Base-by-base conservation (phyloP, 2,113 vertebrate species). In the Gopherus flavomarginatus region DNA sequence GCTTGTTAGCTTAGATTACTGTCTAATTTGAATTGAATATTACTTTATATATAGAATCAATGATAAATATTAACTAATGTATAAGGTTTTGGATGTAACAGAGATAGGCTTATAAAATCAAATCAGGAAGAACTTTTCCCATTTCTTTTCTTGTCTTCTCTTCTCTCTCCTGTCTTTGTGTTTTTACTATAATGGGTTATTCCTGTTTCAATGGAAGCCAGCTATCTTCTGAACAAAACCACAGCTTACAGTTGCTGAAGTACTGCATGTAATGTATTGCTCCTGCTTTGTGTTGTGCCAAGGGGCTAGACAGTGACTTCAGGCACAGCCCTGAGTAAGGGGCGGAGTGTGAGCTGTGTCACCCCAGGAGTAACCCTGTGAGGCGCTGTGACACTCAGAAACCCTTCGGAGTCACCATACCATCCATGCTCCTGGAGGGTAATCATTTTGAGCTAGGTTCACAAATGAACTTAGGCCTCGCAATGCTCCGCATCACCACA, bases 1-100 rank as follows among this genome's bases (percentile, higher is more conserved):
- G 59, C 80, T 93, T 93, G 16, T 83, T 95, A 91, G 57, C 77
- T 94, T 57, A 88, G 44, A 78, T 29, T 72, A 5, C 27, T 94
- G 86, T 52, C 54, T 95, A 22, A 5, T 90, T 79, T 83, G 85
- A 92, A n/a, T n/a, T 14, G 35, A 69, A 53, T 19, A 9, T 79
- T 84, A 82, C 83, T 49, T 77, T 84, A 1, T 84, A 26, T 80
- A 85, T 94, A 0, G 0, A 75, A 52, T 90, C 89, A 91, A 1
- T 17, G 62, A 6, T 85, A 44, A 1, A 1, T 92, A 95, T 84
- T 86, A 54, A 42, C 81, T 57, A n/a, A 89, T 54, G 21, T 77
- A 54, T 54, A 90, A 75, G 56, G 85, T n/a, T 69, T 87, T 27
- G 22, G 57, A 85, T 79, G 78, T 86, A 95, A 56, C 22, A 56